Conservation (phyloP, 2,113 vertebrate genomes). For the Crotalus horridus region DNA sequence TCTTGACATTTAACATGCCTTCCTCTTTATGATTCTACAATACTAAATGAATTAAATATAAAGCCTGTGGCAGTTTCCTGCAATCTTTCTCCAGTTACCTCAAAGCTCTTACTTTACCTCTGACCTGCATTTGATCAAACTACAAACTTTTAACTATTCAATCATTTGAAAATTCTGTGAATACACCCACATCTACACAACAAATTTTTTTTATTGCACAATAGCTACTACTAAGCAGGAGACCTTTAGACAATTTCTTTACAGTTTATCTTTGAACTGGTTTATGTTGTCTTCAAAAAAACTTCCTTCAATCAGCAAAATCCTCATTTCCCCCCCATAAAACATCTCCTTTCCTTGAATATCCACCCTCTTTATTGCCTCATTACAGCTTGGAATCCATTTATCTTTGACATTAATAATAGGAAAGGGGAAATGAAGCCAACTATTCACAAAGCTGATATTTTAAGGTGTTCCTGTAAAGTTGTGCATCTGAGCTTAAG, state of each 20-base stretch:
- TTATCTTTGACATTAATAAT: background rate
- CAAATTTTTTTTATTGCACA: background rate
- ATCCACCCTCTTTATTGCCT: background rate
- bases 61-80: background rate
- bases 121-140: background rate
- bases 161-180: background rate
- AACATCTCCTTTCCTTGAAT: background rate
- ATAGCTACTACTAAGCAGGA: background rate
- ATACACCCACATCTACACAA: too few relatives aligned
- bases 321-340: background rate
- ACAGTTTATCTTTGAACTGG: background rate
- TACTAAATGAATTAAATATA: conserved; percentile 6
- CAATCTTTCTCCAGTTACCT: background rate
- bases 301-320: background rate
- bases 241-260: background rate
- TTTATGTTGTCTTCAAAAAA: background rate
- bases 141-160: background rate
- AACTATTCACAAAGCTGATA: background rate
- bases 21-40: conserved; percentile 17
- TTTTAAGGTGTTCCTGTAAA: background rate
- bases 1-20: background rate
- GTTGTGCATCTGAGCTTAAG: background rate
- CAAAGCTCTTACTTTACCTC: background rate
- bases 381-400: background rate
- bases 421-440: background rate